phyloP scores from a whole-genome alignment of 2,888 invertebrate species.

The Cylloceria caligata region DNA sequence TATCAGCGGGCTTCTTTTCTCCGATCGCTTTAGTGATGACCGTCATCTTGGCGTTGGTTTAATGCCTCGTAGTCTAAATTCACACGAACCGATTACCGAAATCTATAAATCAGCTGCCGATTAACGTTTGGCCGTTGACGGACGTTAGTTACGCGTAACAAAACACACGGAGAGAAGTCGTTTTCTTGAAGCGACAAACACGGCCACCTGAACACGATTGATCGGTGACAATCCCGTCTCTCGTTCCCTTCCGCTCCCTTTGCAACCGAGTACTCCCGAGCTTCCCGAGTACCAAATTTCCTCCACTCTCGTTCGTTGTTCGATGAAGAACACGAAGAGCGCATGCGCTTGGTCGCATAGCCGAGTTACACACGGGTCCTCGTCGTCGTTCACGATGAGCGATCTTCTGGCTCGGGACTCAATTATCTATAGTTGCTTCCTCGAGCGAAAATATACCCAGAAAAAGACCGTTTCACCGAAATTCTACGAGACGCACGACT shows the following conservation, averaged over 20 bases:
- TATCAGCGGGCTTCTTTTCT: slow-evolving; percentile 89
- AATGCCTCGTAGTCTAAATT: neutral
- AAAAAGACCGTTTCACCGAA: neutral
- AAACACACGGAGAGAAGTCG: slow-evolving; percentile 28
- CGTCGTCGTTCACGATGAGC: neutral
- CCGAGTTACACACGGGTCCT: neutral
- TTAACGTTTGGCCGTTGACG: neutral
- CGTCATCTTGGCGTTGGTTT: slow-evolving; percentile 87
- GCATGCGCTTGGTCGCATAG: neutral
- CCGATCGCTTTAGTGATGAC: slow-evolving; percentile 91
- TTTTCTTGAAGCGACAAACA: slow-evolving; percentile 45
- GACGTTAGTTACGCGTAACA: slow-evolving; percentile 30
- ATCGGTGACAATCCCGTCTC: slow-evolving; percentile 68
- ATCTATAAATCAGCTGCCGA: slow-evolving; percentile 13
- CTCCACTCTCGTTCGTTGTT: slow-evolving; percentile 8
- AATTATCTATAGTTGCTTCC: too few relatives aligned
- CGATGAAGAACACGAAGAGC: slow-evolving; percentile 13
- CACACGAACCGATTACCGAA: slow-evolving; percentile 1
- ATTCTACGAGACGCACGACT: neutral
- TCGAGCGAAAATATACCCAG: neutral
- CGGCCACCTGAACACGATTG: slow-evolving; percentile 69
- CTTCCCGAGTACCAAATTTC: neutral
- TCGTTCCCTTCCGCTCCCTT: slow-evolving; percentile 13
- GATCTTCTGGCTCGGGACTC: neutral
- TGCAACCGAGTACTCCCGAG: neutral